Evolutionary conservation across 2,888 invertebrate genomes (phyloP), one percentile per base, ranked within the genome.

Genomic region (Nemotelus nigrinus): DNA sequence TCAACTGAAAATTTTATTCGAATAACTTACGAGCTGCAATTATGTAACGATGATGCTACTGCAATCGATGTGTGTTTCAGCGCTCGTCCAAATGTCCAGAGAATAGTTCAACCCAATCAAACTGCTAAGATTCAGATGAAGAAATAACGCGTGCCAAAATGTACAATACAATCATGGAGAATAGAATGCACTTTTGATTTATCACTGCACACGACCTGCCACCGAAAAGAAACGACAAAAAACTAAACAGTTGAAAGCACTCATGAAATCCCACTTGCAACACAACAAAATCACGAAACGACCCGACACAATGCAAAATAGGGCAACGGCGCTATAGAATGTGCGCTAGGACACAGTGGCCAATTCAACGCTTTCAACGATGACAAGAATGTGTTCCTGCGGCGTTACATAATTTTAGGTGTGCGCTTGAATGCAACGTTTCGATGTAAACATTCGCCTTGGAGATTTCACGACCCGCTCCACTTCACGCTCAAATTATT

Each of bases 271-370:
- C 25, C 70, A 70, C 70, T 70, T 70, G 70, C 70, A 70, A 53
- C 55, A 70, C 70, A 39, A 53, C 55, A 55, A 55, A 70, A 53
- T 47, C 67, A 67, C 67, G 50, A 50, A 45, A 8, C 53, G 53
- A 39, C 44, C 39, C 53, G 48, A 39, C 53, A 70, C 70, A 70
- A 70, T 70, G 55, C 70, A 70, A 70, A 68, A 70, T 70, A 70
- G 70, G 70, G 55, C 70, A 70, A 70, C 70, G 70, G 55, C 70
- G 70, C 70, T 55, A 70, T 55, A 70, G 70, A 55, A 70, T 70
- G 70, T 60, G 60, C 60, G 60, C 60, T 7, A 60, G 41, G 39
- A 60, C 60, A 41, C 60, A 43, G 39, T 60, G 60, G 4, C 41
- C 70, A 53, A 53, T 25, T 55, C 70, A 53, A 55, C 70, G 70